Evolutionary conservation across 2,888 invertebrate species (phyloP), one percentile per base, ranked within the genome.

Genomic region (Escarpia spicata): DNA sequence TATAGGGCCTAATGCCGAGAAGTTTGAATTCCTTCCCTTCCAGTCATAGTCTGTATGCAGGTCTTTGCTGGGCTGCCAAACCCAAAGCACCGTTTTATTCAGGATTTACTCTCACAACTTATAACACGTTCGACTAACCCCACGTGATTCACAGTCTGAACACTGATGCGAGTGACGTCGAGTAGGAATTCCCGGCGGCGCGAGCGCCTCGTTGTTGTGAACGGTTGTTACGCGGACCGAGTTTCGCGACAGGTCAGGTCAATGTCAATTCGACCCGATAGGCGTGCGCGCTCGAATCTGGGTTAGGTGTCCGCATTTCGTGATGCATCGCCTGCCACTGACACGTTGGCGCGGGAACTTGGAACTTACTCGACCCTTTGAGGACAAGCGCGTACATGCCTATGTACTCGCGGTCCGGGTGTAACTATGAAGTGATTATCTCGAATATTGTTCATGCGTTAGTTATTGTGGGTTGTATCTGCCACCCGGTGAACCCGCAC

Each of bases 181-280:
- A 37, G 37, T 1, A 26, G 75, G 4, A 75, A 52, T 52, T 75
- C n/a, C 75, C 26, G n/a, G 19, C 19, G 75, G 75, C 26, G 26
- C 75, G 52, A 52, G 75, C 75, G 75, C 75, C 26, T 75, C 75
- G 75, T 75, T 75, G 75, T n/a, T 75, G n/a, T 26, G 75, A 75
- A 6, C 75, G 26, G 75, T 75, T 75, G 75, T 75, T 75, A 75
- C 75, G 6, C 75, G 75, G 75, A n/a, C 75, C 75, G 75, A 75
- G 75, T 75, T 75, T n/a, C 75, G 75, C 75, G 75, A 75, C 75
- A 75, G 75, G 75, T 75, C 75, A 75, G 75, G 75, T 75, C 75
- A 75, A 75, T 75, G 75, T 75, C 75, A 75, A 37, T 3, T 75
- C 75, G 75, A 19, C 75, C 4, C 75, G 75, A 75, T 75, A 75